A percentile compares a stretch with the other conserved stretches of the same genome.
Conservation (phyloP, 2,797 vertebrate genomes). For the Melanotaenia boesemani region DNA sequence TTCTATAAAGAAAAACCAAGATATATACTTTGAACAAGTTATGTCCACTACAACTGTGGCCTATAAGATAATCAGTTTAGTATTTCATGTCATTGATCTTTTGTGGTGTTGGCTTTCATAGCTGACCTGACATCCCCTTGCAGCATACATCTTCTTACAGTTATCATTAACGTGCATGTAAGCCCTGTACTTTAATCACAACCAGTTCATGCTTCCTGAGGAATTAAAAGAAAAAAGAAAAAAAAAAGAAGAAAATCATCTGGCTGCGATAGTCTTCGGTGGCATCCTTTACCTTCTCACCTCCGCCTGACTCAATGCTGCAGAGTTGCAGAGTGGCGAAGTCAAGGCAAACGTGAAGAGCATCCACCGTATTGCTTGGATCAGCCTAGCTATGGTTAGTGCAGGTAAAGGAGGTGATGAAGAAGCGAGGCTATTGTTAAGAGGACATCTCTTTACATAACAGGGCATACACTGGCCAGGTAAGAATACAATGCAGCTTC, state of each 20-base stretch:
- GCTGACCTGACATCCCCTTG: conserved; percentile 84
- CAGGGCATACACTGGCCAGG: conserved; percentile 47
- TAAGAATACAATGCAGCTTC: conserved; percentile 44
- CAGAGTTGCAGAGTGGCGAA: conserved; percentile 26
- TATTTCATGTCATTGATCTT: conserved; percentile 72
- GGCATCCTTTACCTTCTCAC: conserved; percentile 47
- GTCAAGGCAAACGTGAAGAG: conserved; percentile 60
- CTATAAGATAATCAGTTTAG: conserved; percentile 79
- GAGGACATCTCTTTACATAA: conserved; percentile 52
- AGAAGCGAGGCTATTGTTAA: conserved; percentile 39
- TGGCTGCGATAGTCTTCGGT: conserved; percentile 37
- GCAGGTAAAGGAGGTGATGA: conserved; percentile 39
- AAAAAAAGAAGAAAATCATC: conserved; percentile 38
- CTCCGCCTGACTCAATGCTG: conserved; percentile 27
- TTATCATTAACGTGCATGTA: conserved; percentile 80
- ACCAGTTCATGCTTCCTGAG: conserved; percentile 78
- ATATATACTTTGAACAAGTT: conserved; percentile 82
- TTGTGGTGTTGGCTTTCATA: conserved; percentile 81
- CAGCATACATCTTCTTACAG: conserved; percentile 83
- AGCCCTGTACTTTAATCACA: conserved; percentile 78
- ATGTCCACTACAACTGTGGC: conserved; percentile 87
- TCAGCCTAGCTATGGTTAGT: conserved; percentile 58
- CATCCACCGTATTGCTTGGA: conserved; percentile 67
- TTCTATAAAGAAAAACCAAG: conserved; percentile 86
- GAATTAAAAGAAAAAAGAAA: conserved; percentile 11